These are phyloP conservation scores for Hepsetus odoe DNA, from an alignment of 2,113 vertebrate genomes.

Conservation along the genomic window DNA sequence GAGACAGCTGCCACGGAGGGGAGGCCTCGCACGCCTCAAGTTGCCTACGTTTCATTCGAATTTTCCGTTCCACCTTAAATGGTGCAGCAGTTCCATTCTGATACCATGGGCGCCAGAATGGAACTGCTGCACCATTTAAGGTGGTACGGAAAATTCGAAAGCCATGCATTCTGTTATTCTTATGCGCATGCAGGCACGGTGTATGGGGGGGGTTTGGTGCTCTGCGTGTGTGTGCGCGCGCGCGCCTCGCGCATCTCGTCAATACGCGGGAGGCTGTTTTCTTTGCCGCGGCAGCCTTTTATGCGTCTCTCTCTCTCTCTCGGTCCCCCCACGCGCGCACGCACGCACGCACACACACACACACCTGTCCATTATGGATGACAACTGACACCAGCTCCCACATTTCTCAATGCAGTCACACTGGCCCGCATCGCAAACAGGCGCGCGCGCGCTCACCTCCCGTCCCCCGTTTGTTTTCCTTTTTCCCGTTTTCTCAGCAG, in stretches of 20 bases:
- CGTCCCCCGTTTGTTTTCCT: slow-evolving; percentile 37
- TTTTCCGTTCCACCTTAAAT: slow-evolving; percentile 17
- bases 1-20: not conserved
- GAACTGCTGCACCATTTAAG: too few relatives aligned
- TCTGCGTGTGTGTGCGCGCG: not conserved
- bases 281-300: not conserved
- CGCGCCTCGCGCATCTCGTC: slow-evolving; percentile 16
- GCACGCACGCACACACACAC: slow-evolving; percentile 9
- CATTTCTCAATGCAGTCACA: slow-evolving; percentile 52
- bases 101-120: too few relatives aligned
- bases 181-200: not conserved
- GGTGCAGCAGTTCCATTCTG: slow-evolving; percentile 22
- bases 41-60: too few relatives aligned
- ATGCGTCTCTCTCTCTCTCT: not conserved
- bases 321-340: not conserved
- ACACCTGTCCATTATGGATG: slow-evolving; percentile 31
- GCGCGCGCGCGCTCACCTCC: slow-evolving; percentile 52
- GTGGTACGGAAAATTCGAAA: too few relatives aligned
- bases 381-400: slow-evolving; percentile 38
- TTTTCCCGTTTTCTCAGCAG: slow-evolving; percentile 23
- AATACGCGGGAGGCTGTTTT: slow-evolving; percentile 26
- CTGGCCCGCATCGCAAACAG: slow-evolving; percentile 45
- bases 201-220: not conserved
- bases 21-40: not conserved
- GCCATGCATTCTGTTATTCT: not conserved